A percentile compares a stretch with the other conserved stretches of the same genome.
Conservation (phyloP, 2,888 invertebrate species). For the Anaspis maculata region DNA sequence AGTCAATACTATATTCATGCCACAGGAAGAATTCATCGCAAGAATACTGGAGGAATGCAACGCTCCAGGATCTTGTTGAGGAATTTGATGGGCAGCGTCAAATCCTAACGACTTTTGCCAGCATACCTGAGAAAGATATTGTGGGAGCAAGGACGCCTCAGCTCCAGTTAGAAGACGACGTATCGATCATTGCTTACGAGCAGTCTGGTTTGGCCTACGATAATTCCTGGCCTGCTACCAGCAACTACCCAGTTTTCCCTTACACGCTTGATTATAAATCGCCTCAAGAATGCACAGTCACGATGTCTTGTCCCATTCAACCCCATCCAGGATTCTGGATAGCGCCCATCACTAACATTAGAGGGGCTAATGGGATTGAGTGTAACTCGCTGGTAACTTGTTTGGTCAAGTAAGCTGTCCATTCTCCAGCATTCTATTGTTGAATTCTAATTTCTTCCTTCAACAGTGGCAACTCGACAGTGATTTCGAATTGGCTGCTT, state of each 20-base stretch:
- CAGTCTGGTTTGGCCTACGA: constrained; percentile 51
- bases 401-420: too few species aligned
- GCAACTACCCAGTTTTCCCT: constrained; percentile 52
- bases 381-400: constrained; percentile 56
- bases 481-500: constrained; percentile 39
- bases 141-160: constrained; percentile 46
- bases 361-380: constrained; percentile 40
- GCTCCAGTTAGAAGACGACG: constrained; percentile 50
- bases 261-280: constrained; percentile 57
- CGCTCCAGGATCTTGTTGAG: constrained; percentile 22
- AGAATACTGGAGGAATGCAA: constrained; percentile 33
- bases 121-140: constrained; percentile 32
- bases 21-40: constrained; percentile 22
- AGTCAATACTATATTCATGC: too few species aligned
- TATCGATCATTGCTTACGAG: constrained; percentile 49
- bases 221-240: constrained; percentile 51
- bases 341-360: constrained; percentile 54
- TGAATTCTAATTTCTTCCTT: constrained; percentile 3
- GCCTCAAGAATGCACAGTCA: constrained; percentile 47
- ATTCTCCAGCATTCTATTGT: constrained; percentile 33
- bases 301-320: constrained; percentile 50
- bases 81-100: constrained; percentile 37
- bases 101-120: constrained; percentile 35
- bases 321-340: constrained; percentile 57
- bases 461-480: constrained; percentile 25